phyloP scores from a whole-genome alignment of 1,140 invertebrate genomes.

The Propsilocerus akamusi region DNA sequence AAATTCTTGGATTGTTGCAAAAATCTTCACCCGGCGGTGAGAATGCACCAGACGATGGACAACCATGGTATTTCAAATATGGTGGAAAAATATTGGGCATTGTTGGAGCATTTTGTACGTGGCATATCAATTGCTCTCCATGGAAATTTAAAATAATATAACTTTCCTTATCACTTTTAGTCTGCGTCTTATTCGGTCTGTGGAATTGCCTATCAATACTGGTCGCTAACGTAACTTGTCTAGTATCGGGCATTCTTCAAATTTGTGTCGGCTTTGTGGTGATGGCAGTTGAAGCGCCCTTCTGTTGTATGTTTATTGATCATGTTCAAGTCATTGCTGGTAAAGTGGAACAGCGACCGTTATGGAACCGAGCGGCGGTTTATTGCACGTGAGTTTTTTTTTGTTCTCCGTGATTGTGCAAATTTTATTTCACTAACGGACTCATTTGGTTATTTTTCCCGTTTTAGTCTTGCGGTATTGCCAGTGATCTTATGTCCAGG shows the following conservation, averaged over 20 bases:
- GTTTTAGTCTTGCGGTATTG: conserved; percentile 50
- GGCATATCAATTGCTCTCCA: conserved; percentile 5
- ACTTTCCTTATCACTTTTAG: conserved; percentile 26
- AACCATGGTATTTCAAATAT: conserved; percentile 78
- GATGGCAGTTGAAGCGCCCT: conserved; percentile 78
- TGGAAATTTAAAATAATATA: conserved; percentile 4
- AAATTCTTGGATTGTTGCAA: neutral
- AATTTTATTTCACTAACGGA: conserved; percentile 7
- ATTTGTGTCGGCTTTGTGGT: conserved; percentile 75
- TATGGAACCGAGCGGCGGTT: conserved; percentile 76
- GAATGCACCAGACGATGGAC: conserved; percentile 52
- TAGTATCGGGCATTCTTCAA: conserved; percentile 72
- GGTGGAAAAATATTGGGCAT: conserved; percentile 65
- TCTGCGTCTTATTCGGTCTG: conserved; percentile 73
- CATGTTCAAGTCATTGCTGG: conserved; percentile 69
- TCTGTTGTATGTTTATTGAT: conserved; percentile 87
- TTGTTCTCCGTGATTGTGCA: conserved; percentile 3
- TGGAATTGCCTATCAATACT: conserved; percentile 58
- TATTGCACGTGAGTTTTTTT: conserved; percentile 59
- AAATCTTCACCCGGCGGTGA: conserved; percentile 49
- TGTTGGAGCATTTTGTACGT: conserved; percentile 61
- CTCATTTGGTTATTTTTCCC: conserved; percentile 12
- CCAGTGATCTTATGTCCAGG: conserved; percentile 61
- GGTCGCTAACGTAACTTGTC: conserved; percentile 38
- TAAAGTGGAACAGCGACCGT: conserved; percentile 61